These are phyloP conservation scores for Nipponia nippon DNA, from an alignment of 2,113 vertebrate species.

Conservation along the genomic window DNA sequence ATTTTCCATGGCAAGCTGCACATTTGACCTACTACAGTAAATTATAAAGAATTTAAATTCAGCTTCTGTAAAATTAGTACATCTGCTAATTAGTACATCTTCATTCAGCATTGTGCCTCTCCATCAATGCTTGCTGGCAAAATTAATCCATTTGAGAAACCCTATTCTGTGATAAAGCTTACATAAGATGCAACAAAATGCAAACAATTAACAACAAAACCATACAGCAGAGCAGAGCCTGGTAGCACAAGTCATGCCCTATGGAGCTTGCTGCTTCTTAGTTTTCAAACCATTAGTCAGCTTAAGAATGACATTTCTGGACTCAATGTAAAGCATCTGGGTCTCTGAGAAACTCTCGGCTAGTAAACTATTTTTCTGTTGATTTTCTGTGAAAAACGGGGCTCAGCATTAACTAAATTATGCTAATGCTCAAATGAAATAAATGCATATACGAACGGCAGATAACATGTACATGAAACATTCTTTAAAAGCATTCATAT, in stretches of 20 bases:
- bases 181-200: background rate
- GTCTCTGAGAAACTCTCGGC: background rate
- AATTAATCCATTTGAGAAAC: background rate
- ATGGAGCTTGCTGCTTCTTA: background rate
- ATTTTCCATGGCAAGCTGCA: background rate
- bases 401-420: background rate
- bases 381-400: background rate
- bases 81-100: background rate
- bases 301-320: background rate
- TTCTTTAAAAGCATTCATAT: background rate
- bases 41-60: background rate
- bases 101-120: background rate
- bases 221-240: background rate
- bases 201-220: slow-evolving; percentile 53
- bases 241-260: background rate
- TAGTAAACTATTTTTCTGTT: background rate
- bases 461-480: background rate
- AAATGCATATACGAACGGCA: background rate
- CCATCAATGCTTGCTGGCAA: background rate
- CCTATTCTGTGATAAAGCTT: background rate
- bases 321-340: background rate
- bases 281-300: background rate
- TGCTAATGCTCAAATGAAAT: background rate
- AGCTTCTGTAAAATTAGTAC: background rate
- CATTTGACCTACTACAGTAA: background rate